Evolutionary conservation across 1,140 invertebrate species (phyloP), one percentile per base, ranked within the genome.

Genomic region (Lepeophtheirus salmonis): DNA sequence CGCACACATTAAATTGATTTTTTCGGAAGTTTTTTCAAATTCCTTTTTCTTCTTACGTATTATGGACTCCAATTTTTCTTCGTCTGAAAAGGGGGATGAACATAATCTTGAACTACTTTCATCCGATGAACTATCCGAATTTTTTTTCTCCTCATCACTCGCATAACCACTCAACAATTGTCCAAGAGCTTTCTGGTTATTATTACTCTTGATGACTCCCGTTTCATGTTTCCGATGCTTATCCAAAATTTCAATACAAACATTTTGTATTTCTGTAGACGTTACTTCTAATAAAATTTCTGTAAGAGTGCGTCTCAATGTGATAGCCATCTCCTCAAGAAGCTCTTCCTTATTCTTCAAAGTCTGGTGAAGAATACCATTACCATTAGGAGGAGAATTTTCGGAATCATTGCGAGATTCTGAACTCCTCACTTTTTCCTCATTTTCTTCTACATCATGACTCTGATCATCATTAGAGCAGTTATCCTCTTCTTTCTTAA

Each of bases 251-350:
- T 91, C 86, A 70, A 80, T 77, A 70, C 84, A 86, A 66, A 90
- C 78, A 64, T 74, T 73, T 65, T 78, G 70, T 68, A 95, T 89
- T 77, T 91, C 85, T 70, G 83, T 80, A 67, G 83, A 87, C 13
- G 91, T 96, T 64, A 92, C 89, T 68, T 92, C 87, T 60, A 96
- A 75, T 55, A 96, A 77, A 66, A 95, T 83, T 76, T 94, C 86
- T 49, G 89, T 96, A 69, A 95, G 73, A 63, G 83, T 82, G 59
- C 82, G 76, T 64, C 88, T 78, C 18, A 95, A 84, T 70, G 80
- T 81, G 67, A 87, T 70, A 84, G 94, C 91, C 89, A 94, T 72
- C 6, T 70, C 70, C 41, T 59, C 66, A 64, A 50, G 56, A 56
- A 56, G 22, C 1, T 63, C 20, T 51, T 49, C 21, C 12, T 49